Evolutionary conservation across 2,888 invertebrate genomes (phyloP), one percentile per base, ranked within the genome.

Genomic region (Agrilus biguttatus): DNA sequence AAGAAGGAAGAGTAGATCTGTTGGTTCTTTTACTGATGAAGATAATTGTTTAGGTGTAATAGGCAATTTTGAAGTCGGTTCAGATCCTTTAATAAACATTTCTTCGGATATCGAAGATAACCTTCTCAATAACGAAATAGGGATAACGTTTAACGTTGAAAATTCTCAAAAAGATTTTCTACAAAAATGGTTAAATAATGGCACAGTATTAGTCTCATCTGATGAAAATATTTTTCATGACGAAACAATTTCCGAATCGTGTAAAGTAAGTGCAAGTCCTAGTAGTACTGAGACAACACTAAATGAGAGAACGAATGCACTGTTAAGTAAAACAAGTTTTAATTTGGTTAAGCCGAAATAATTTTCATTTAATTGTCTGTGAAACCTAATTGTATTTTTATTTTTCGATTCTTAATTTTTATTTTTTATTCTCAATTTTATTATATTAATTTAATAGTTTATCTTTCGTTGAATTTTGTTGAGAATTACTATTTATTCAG

Each of bases 261-360:
- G 45, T 12, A 37, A 38, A 21, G 32, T 50, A 50, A 17, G 45
- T 47, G 43, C 46, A 41, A 47, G 47, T 17, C 44, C 43, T 10
- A 48, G 49, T 7, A 55, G 51, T 49, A 28, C 2, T 28, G 28
- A 28, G 10, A 28, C 28, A 10, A 60, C 61, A 17, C 45, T 65
- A 35, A 65, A 60, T 21, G 54, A 56, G 14, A 53, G 67, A 38
- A 65, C 67, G n/a, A 60, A 65, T 44, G 64, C 64, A 32, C 52
- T 67, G 47, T 51, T 62, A 39, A 58, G 54, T 35, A 61, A 60
- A 28, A 65, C 62, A 45, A 61, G 64, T 4, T 67, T 67, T 51
- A 65, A 67, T 58, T 58, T 66, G 50, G 62, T 67, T 13, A 65
- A 57, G 55, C 62, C 61, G 32, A 63, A 61, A 49, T 50, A 51